These are phyloP conservation scores for Sebastes fasciatus DNA, from an alignment of 2,113 vertebrate species.

Conservation along the genomic window DNA sequence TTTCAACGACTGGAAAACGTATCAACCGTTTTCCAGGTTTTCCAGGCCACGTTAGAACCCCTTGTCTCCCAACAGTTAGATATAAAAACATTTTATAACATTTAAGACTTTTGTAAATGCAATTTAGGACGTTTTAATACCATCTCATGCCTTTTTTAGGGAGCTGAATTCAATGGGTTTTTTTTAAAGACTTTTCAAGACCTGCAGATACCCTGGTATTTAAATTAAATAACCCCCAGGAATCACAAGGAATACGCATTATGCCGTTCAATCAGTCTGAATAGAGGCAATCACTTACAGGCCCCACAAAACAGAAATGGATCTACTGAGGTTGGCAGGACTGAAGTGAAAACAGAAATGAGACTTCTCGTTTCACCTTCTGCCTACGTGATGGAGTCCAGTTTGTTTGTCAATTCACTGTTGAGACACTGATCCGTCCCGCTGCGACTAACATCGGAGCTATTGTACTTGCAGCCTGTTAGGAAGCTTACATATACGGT, in stretches of 20 bases:
- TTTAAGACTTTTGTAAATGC: background rate
- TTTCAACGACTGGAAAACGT: no score
- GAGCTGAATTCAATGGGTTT: background rate
- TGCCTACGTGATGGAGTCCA: background rate
- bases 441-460: conserved; percentile 21
- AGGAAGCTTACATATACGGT: background rate
- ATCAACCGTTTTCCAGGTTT: no score
- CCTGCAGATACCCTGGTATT: no score
- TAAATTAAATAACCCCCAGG: no score
- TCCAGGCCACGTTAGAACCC: no score
- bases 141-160: background rate
- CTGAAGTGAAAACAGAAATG: background rate
- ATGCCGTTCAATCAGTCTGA: background rate
- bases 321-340: background rate
- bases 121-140: background rate
- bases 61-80: no score
- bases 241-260: background rate
- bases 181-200: background rate
- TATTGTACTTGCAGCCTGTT: background rate
- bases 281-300: background rate
- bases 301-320: background rate
- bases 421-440: conserved; percentile 8
- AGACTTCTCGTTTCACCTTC: conserved; percentile 11
- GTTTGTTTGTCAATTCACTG: conserved; percentile 28
- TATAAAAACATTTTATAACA: background rate